Conservation (phyloP, 2,888 invertebrate species). For the Teinopalpus imperialis region DNA sequence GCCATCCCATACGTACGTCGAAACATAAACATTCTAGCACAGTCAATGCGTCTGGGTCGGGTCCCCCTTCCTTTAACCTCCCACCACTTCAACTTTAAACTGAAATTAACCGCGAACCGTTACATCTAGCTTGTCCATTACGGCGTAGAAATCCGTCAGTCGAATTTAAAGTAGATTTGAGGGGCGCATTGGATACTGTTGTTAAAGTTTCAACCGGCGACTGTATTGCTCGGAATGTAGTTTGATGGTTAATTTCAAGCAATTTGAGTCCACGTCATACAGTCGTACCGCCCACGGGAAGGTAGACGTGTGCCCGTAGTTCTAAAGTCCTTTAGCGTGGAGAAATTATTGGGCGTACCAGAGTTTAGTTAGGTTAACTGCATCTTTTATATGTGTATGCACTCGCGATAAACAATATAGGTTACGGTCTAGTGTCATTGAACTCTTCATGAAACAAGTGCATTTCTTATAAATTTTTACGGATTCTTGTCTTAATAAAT, state of each 20-base stretch:
- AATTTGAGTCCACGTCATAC: constrained; percentile 66
- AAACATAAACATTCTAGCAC: constrained; percentile 57
- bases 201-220: constrained; percentile 29
- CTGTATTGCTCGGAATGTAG: constrained; percentile 36
- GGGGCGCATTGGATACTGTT: constrained; percentile 55
- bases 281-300: constrained; percentile 69
- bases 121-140: constrained; percentile 42
- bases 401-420: constrained; percentile 26
- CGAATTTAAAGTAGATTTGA: constrained; percentile 32
- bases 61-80: constrained; percentile 46
- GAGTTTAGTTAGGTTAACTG: constrained; percentile 42
- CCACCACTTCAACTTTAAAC: constrained; percentile 42
- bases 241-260: constrained; percentile 57
- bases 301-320: constrained; percentile 68
- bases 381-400: constrained; percentile 33
- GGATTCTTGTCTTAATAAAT: too few relatives aligned
- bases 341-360: constrained; percentile 53
- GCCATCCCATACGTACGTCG: constrained; percentile 45
- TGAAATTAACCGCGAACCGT: constrained; percentile 31
- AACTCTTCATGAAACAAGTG: constrained; percentile 31
- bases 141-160: constrained; percentile 25
- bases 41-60: constrained; percentile 42
- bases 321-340: constrained; percentile 39
- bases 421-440: constrained; percentile 38
- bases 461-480: constrained; percentile 39